Base-by-base conservation (phyloP, 2,113 vertebrate species). In the Harpagus bidentatus region DNA sequence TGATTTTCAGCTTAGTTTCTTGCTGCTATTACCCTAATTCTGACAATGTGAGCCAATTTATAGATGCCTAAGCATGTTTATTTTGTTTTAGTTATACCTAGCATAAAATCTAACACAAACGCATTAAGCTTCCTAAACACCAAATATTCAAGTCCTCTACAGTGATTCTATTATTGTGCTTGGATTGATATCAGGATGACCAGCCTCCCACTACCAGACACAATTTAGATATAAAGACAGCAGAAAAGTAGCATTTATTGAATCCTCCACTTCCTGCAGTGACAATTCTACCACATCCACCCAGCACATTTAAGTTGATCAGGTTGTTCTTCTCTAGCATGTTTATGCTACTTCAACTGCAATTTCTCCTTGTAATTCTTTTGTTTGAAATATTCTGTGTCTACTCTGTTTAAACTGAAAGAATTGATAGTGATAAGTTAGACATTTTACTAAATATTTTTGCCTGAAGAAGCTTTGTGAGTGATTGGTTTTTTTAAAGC, bases 351-450 rank as follows among this genome's bases (percentile, higher is more conserved):
- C 11, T 72, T 34, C 6, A 50, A 20, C 38, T 73, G 40, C 12
- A 66, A 18, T 29, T 77, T 77, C 59, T 78, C 20, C n/a, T 79
- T 47, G 4, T 45, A 67, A 42, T 43, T 17, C 22, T 88, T 58
- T 42, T 20, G 19, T 32, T 28, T 5, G 8, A 92, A 53, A n/a
- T 36, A 66, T 12, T 88, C 28, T 34, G 10, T 14, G 62, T 16
- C 34, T 17, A 48, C 8, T 50, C 53, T 23, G 7, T 48, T 86
- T 42, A 72, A 85, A 62, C 17, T 10, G 16, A 62, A 67, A 67
- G 2, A 70, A 56, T 1, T 23, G 0, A 38, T 3, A 56, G 22
- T 6, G 40, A 0, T 48, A 65, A 53, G 1, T 32, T 32, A 53
- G 7, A 65, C 14, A 66, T 50, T 52, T 61, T 23, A 81, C 12